A percentile compares a stretch with the other conserved stretches of the same genome.
These are phyloP conservation scores for Andrena fulva DNA, from an alignment of 2,888 invertebrate genomes.

Conservation along the genomic window DNA sequence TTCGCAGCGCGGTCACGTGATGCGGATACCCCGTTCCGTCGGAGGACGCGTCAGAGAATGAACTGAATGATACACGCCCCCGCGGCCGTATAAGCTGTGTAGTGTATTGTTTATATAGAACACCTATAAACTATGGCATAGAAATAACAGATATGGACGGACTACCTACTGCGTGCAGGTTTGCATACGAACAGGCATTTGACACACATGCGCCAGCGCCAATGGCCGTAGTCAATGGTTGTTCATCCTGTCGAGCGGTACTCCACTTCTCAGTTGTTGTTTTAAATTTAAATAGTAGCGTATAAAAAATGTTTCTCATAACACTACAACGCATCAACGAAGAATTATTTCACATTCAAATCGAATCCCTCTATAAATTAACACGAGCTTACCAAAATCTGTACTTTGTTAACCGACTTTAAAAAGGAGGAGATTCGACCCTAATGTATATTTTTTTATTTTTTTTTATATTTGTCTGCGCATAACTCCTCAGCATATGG, in stretches of 20 bases:
- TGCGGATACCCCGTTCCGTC: conserved; percentile 16
- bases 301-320: too few species aligned
- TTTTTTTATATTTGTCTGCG: too few species aligned
- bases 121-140: conserved; percentile 52
- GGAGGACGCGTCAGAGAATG: conserved; percentile 42
- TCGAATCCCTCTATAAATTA: too few species aligned
- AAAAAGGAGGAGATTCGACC: too few species aligned
- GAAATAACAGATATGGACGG: conserved; percentile 64
- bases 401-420: too few species aligned
- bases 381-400: too few species aligned
- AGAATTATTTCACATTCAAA: too few species aligned
- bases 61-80: conserved; percentile 51
- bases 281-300: not conserved
- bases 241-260: conserved; percentile 28
- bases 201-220: conserved; percentile 40
- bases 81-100: conserved; percentile 35
- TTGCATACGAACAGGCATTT: conserved; percentile 45
- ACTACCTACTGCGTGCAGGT: conserved; percentile 35
- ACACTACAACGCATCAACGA: too few species aligned
- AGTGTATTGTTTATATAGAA: conserved; percentile 59
- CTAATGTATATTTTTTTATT: too few species aligned
- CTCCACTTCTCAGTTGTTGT: conserved; percentile 35
- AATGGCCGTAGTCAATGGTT: conserved; percentile 21
- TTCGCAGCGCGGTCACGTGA: conserved; percentile 4
- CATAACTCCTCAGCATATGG: too few species aligned